Conservation (phyloP, 2,888 invertebrate species). For the Scaptomyza reducta region DNA sequence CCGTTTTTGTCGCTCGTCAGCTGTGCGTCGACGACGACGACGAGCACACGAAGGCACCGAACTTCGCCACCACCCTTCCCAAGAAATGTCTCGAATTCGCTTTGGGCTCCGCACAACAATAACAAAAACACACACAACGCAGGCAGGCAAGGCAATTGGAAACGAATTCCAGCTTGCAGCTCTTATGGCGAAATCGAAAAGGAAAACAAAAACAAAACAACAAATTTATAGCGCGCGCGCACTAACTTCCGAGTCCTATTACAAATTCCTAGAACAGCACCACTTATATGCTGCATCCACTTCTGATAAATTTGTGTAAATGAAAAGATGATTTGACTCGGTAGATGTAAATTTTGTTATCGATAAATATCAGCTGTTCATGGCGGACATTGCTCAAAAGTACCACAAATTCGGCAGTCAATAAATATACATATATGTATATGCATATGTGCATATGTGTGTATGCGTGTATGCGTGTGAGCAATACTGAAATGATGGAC, state of each 20-base stretch:
- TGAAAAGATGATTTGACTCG: background rate
- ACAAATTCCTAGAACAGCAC: background rate
- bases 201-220: conserved; percentile 8
- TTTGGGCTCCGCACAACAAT: conserved; percentile 28
- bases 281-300: background rate
- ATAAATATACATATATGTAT: background rate
- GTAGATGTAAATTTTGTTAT: conserved; percentile 19
- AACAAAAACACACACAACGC: conserved; percentile 37
- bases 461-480: background rate
- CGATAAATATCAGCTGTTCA: conserved; percentile 53
- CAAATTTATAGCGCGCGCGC: conserved; percentile 16
- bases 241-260: background rate
- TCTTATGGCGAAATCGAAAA: conserved; percentile 11
- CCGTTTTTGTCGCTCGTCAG: conserved; percentile 41
- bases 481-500: background rate
- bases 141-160: conserved; percentile 40
- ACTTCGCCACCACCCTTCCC: conserved; percentile 3
- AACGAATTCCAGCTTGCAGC: conserved; percentile 28
- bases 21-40: conserved; percentile 36
- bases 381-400: conserved; percentile 14
- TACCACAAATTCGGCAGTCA: background rate
- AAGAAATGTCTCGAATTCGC: conserved; percentile 32
- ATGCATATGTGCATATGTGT: background rate
- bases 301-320: background rate
- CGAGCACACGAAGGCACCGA: conserved; percentile 13